Evolutionary conservation across 2,797 vertebrate species (phyloP).

Genomic region (Girardinus metallicus): DNA sequence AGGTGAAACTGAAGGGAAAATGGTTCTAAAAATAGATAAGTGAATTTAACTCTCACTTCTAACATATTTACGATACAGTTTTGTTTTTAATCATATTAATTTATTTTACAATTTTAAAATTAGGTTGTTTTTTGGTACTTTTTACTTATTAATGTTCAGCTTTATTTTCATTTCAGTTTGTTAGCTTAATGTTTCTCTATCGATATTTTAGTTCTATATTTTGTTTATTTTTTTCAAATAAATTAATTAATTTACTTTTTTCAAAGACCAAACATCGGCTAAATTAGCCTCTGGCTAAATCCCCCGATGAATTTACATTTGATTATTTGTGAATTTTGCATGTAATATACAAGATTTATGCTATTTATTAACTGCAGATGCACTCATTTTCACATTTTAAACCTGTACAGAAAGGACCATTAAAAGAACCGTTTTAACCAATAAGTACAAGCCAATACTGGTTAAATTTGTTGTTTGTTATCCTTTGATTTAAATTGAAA

Average conservation of each 20-base stretch:
- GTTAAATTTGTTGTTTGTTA: no score
- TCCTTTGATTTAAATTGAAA: no score
- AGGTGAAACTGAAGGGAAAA: constrained; percentile 34
- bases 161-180: neutral
- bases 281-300: neutral
- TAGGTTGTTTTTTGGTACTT: neutral
- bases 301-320: neutral
- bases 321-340: neutral
- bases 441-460: no score
- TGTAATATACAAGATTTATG: no score
- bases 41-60: neutral
- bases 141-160: neutral
- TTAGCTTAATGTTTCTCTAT: neutral
- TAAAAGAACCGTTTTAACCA: no score
- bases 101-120: neutral
- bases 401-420: no score
- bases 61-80: neutral
- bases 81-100: neutral
- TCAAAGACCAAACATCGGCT: neutral
- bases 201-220: neutral
- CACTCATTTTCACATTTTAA: no score
- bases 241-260: neutral
- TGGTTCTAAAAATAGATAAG: neutral
- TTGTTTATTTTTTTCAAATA: neutral
- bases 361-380: neutral